These are phyloP conservation scores for Himalopsyche phryganea DNA, from an alignment of 1,140 invertebrate genomes.

Conservation along the genomic window DNA sequence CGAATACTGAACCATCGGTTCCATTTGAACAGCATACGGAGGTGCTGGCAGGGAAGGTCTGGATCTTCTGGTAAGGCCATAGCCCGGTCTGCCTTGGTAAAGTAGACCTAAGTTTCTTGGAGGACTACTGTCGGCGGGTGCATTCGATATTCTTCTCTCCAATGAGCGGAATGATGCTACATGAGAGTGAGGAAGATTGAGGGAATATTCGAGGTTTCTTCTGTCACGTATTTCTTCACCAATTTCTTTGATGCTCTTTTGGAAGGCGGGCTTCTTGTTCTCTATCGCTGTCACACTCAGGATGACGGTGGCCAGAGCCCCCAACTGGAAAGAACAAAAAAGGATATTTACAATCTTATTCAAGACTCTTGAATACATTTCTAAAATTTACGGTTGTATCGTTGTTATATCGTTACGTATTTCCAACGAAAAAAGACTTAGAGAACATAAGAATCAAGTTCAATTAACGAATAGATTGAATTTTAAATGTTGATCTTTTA, in stretches of 20 bases:
- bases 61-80: conserved; percentile 48
- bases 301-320: conserved; percentile 50
- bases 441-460: too few species aligned
- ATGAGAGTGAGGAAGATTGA: conserved; percentile 52
- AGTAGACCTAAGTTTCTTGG: conserved; percentile 33
- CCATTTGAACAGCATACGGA: conserved; percentile 76
- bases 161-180: conserved; percentile 49
- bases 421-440: too few species aligned
- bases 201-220: conserved; percentile 55
- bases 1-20: conserved; percentile 73
- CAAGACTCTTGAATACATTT: too few species aligned
- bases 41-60: conserved; percentile 52
- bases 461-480: too few species aligned
- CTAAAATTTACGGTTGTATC: too few species aligned
- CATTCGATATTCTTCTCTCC: conserved; percentile 42
- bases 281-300: conserved; percentile 44
- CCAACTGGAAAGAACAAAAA: conserved; percentile 47
- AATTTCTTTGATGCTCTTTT: conserved; percentile 45
- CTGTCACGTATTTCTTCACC: conserved; percentile 52
- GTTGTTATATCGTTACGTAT: too few species aligned
- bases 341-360: too few species aligned
- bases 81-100: conserved; percentile 36
- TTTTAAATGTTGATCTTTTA: too few species aligned
- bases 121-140: conserved; percentile 29
- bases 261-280: conserved; percentile 48